A percentile compares a stretch with the other conserved stretches of the same genome.
These are phyloP conservation scores for Spermophilus dauricus DNA, from an alignment of 2,113 vertebrate species.

Conservation along the genomic window DNA sequence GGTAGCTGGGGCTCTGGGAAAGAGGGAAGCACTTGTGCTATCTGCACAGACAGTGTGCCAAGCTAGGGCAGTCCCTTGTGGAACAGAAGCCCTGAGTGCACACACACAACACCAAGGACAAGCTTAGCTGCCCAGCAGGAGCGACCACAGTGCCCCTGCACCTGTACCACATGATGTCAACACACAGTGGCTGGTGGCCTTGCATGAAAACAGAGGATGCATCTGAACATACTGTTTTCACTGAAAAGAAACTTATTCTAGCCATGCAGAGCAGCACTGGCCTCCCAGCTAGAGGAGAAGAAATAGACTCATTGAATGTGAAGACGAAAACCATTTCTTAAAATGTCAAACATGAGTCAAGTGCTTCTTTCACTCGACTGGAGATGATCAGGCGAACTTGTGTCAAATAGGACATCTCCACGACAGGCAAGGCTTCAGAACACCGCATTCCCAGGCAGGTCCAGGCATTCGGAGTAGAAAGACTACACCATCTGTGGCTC, in stretches of 20 bases:
- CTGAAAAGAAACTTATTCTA: neutral
- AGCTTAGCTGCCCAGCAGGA: neutral
- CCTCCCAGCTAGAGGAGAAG: neutral
- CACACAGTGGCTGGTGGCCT: neutral
- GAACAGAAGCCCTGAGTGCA: neutral
- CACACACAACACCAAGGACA: fast-evolving
- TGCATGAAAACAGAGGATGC: neutral
- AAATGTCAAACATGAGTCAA: neutral
- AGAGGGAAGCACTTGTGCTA: neutral
- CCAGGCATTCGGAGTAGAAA: neutral
- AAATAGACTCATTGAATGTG: neutral
- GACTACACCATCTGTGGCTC: neutral
- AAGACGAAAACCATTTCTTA: neutral
- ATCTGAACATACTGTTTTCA: neutral
- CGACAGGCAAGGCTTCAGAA: neutral
- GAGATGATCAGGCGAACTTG: neutral
- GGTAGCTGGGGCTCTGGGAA: neutral
- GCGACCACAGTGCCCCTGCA: neutral
- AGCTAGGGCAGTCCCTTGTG: too few relatives aligned
- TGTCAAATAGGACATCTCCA: neutral
- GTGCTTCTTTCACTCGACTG: neutral
- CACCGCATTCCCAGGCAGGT: neutral
- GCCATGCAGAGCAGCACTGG: neutral
- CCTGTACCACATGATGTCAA: neutral
- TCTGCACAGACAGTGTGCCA: neutral